Evolutionary conservation across 2,888 invertebrate genomes (phyloP).

Genomic region (Caenorhabditis imperialis): DNA sequence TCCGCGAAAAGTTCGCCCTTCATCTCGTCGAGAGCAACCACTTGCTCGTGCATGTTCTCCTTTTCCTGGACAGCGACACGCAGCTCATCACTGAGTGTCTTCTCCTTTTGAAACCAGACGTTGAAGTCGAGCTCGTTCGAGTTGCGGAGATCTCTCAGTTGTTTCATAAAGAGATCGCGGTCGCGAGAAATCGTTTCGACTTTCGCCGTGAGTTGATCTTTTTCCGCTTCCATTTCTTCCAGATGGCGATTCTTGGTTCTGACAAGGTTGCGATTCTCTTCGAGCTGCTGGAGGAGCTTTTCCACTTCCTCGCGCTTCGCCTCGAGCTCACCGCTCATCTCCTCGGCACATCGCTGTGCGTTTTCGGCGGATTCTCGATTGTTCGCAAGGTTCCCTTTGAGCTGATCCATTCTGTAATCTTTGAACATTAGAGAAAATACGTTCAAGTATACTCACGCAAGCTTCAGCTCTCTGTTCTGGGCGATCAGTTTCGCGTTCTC

Average conservation of each 20-base stretch:
- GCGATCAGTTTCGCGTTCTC: constrained; percentile 6
- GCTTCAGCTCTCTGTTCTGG: constrained; percentile 18
- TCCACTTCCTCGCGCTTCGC: neutral
- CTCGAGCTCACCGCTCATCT: constrained; percentile 3
- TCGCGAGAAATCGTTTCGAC: neutral
- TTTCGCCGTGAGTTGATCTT: constrained; percentile 2
- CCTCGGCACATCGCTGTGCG: neutral
- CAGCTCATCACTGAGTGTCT: constrained; percentile 1
- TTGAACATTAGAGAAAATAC: neutral
- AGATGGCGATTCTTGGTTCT: constrained; percentile 5
- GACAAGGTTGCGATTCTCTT: constrained; percentile 1
- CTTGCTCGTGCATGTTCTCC: neutral
- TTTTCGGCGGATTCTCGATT: constrained; percentile 20
- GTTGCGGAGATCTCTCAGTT: constrained; percentile 23
- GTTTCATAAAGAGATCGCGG: constrained; percentile 20
- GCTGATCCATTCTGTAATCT: neutral
- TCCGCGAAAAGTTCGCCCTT: constrained; percentile 13
- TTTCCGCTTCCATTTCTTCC: constrained; percentile 33
- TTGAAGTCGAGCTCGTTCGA: constrained; percentile 24
- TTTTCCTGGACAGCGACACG: neutral
- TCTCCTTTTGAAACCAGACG: constrained; percentile 10
- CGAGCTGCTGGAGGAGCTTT: constrained; percentile 4
- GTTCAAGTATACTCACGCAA: constrained; percentile 4
- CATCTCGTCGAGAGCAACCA: neutral
- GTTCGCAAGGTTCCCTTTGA: constrained; percentile 12